Evolutionary conservation across 2,797 vertebrate genomes (phyloP).

Genomic region (Cygnus olor): DNA sequence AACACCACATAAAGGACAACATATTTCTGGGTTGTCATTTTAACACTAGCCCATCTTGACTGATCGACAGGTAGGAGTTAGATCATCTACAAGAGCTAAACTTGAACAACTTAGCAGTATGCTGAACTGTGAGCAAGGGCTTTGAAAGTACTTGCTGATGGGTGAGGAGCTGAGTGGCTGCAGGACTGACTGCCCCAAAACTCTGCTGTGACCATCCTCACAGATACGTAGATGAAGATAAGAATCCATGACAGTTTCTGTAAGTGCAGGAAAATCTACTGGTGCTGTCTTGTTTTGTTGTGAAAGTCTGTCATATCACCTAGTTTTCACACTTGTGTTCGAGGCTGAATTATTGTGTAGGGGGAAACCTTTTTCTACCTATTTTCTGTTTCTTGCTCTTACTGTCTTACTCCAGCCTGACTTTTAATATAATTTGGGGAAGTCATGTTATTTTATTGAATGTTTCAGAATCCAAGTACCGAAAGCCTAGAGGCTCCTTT

Average conservation of each 20-base stretch:
- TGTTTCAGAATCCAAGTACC: conserved; percentile 3
- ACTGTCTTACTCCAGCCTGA: neutral
- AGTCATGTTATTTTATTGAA: neutral
- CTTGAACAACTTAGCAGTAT: neutral
- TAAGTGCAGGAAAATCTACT: neutral
- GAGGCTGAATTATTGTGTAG: neutral
- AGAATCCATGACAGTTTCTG: neutral
- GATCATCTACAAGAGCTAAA: neutral
- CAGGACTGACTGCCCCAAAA: accelerated
- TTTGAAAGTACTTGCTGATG: neutral
- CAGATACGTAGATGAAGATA: neutral
- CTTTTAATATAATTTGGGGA: neutral
- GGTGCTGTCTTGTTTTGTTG: neutral
- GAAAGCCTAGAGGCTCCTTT: neutral
- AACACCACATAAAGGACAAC: neutral
- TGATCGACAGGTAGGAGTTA: neutral
- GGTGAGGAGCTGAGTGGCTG: neutral
- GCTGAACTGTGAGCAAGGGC: neutral
- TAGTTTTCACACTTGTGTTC: neutral
- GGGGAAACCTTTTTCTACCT: neutral
- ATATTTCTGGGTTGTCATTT: neutral
- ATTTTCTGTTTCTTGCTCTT: neutral
- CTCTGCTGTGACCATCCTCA: neutral
- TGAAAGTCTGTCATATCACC: neutral
- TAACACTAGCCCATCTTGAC: neutral